phyloP scores from a whole-genome alignment of 2,113 vertebrate genomes.

The Jaculus jaculus region DNA sequence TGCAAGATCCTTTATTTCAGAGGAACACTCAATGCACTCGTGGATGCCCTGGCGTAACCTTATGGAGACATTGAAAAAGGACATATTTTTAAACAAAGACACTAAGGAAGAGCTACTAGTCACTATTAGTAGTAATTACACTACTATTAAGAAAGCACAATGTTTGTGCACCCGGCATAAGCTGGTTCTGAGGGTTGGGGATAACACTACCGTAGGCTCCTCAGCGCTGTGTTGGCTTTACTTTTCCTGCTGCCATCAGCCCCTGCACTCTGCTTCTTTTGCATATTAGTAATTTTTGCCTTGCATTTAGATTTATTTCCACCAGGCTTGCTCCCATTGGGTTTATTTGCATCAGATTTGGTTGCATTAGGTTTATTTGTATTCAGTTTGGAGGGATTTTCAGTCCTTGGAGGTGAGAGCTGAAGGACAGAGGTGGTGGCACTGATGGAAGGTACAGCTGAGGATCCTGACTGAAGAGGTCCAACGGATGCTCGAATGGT shows the following conservation, averaged over 20 bases:
- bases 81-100: conserved; percentile 22
- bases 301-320: conserved; percentile 83
- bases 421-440: conserved; percentile 84
- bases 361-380: conserved; percentile 70
- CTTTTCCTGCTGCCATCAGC: conserved; percentile 75
- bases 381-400: conserved; percentile 76
- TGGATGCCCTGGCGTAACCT: conserved; percentile 85
- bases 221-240: conserved; percentile 89
- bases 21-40: conserved; percentile 95
- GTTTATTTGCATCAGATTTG: conserved; percentile 79
- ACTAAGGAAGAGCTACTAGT: neutral
- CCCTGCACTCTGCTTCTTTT: conserved; percentile 84
- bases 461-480: conserved; percentile 84
- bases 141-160: conserved; percentile 30
- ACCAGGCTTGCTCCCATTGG: conserved; percentile 76
- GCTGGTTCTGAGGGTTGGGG: neutral
- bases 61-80: conserved; percentile 72
- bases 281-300: conserved; percentile 82
- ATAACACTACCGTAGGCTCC: conserved; percentile 89
- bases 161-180: conserved; percentile 36
- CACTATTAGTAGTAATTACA: neutral
- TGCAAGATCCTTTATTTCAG: conserved; percentile 90
- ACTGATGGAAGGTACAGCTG: conserved; percentile 79
- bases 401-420: conserved; percentile 84
- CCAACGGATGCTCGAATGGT: conserved; percentile 95